Base-by-base conservation (phyloP, 1,140 invertebrate species). In the Anoplolepis gracilipes region DNA sequence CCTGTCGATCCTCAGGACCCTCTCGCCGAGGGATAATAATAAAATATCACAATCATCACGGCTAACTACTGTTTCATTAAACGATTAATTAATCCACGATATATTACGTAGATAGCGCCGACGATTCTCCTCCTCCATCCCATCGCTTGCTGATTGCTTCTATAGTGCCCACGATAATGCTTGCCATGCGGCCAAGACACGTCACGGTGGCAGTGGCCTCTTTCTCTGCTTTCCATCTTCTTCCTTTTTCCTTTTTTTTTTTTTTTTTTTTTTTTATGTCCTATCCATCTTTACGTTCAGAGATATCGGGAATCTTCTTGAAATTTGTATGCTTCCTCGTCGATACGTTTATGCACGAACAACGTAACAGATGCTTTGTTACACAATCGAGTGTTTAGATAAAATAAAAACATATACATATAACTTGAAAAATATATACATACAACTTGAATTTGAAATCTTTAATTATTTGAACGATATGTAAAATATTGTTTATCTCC, bases 31-130 rank as follows among this genome's bases (percentile, higher is more conserved):
- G 86, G 89, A 91, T 92, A 92, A 92, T 93, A 93, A 93, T 92
- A 90, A 93, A 93, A 93, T 93, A 94, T 93, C 93, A 93, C 90
- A 94, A 94, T 94, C 93, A 94, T 94, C 93, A 90, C 91, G 85
- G 91, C 92, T 93, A 94, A 94, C 93, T 94, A 93, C 93, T 93
- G 93, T 94, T 93, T 94, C 92, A 93, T 93, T 93, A 91, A 93
- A 93, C 93, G 93, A 94, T 94, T 93, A 93, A 94, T 94, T 93
- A 93, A 92, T 92, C 90, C 84, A 90, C 91, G 93, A 94, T 93
- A 92, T 93, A 92, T 92, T 90, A 90, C 92, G 87, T 91, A 92
- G 92, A 93, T 93, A 93, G 88, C 88, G 86, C 69, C 57, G 82
- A 53, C 67, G 76, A 69, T 84, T 76, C 73, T 25, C 46, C 61